phyloP scores from a whole-genome alignment of 2,888 invertebrate genomes.

The Cryptops parisi region DNA sequence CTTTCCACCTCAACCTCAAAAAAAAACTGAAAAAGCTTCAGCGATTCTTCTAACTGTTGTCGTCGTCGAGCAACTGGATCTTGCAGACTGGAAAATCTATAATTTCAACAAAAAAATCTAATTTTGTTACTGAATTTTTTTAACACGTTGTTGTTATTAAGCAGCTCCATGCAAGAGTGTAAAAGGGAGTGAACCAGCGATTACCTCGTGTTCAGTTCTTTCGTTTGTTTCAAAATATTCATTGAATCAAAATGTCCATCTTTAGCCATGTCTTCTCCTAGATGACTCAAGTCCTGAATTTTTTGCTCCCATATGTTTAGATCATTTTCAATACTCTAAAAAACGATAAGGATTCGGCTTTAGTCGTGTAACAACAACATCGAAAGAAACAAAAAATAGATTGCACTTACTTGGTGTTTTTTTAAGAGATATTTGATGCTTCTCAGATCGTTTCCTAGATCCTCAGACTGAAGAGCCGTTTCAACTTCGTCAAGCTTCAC shows the following conservation, averaged over 20 bases:
- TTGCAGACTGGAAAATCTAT: conserved; percentile 50
- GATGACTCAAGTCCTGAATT: conserved; percentile 56
- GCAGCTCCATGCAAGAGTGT: conserved; percentile 23
- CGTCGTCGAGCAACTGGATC: conserved; percentile 56
- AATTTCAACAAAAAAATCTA: conserved; percentile 6
- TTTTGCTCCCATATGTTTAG: conserved; percentile 67
- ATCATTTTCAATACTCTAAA: conserved; percentile 62
- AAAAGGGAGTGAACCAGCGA: too few species aligned
- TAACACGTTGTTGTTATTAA: neutral
- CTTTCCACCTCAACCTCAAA: conserved; percentile 85
- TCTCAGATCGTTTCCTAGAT: conserved; percentile 74
- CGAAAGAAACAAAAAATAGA: conserved; percentile 2
- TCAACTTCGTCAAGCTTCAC: conserved; percentile 75
- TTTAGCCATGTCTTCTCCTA: conserved; percentile 73
- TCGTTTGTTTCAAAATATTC: conserved; percentile 63
- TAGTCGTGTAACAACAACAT: too few species aligned
- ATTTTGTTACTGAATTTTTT: neutral
- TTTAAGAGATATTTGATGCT: conserved; percentile 81
- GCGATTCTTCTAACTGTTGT: conserved; percentile 64
- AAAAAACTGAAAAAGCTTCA: conserved; percentile 78
- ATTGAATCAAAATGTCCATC: conserved; percentile 90
- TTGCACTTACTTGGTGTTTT: conserved; percentile 51
- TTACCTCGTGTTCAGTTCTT: conserved; percentile 50
- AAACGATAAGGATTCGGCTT: conserved; percentile 10
- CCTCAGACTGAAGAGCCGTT: conserved; percentile 52